Evolutionary conservation across 2,797 vertebrate genomes (phyloP), one percentile per base, ranked within the genome.

Genomic region (Xerus rutilus): DNA sequence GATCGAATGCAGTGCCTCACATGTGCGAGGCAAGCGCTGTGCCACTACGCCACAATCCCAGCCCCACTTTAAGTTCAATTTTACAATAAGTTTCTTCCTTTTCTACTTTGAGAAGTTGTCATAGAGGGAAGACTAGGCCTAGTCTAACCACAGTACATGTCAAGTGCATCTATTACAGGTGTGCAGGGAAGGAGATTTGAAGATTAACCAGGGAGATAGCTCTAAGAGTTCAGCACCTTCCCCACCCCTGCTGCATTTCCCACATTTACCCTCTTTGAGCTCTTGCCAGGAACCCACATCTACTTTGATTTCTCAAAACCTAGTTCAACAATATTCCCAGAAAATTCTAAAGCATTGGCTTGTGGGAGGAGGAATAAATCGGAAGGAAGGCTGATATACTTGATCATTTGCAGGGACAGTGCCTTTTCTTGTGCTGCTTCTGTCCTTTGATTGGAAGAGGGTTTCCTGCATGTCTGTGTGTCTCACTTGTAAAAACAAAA

Each of bases 311-410:
- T 76, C 39, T 87, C 86, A 87, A 93, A 92, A 49, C 30, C 8
- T 72, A 57, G 6, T 94, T 93, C 59, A 94, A 86, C 86, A 82
- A 12, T 95, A 87, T 94, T 97, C 47, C 59, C 11, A 82, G 87
- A 95, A 96, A 72, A 32, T 84, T 57, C 21, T 54, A 28, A 81
- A 74, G 45, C 59, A 39, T 62, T 96, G 47, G 32, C 54, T 67
- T 28, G 20, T 73, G 9, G 84, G 49, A 64, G 43, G 13, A 11
- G 52, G 85, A 7, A 88, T 89, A 54, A 73, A 43, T n/a, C n/a
- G 21, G 28, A 84, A 87, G 21, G 28, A 84, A 87, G 47, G 64
- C 21, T 2, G 17, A 43, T 35, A 78, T 25, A 57, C 14, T 74
- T 23, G 69, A 69, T 85, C 67, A 47, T 54, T 83, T 32, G 59